Evolutionary conservation across 2,113 vertebrate genomes (phyloP).

Genomic region (Anguilla rostrata): DNA sequence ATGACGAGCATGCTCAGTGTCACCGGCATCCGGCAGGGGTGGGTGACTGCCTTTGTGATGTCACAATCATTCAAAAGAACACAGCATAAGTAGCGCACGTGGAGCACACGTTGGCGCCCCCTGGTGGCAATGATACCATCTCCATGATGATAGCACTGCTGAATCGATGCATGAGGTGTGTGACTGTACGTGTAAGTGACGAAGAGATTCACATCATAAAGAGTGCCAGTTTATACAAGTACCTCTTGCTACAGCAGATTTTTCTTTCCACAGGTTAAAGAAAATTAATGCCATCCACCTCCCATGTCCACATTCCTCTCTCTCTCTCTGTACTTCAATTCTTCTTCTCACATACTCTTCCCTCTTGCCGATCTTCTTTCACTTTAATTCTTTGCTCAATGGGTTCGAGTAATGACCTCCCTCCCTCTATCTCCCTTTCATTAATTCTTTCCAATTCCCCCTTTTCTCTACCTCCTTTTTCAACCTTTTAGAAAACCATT

Average conservation of each 20-base stretch:
- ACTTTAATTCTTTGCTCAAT: not conserved
- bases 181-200: conserved; percentile 3
- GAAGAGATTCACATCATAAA: not conserved
- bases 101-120: not conserved
- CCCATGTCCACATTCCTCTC: not conserved
- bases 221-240: not conserved
- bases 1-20: not conserved
- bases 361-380: not conserved
- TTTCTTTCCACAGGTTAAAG: not conserved
- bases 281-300: not conserved
- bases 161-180: not conserved
- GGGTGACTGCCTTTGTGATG: not conserved
- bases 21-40: not conserved
- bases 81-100: not conserved
- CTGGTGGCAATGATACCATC: not conserved
- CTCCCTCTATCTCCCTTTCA: not conserved
- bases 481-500: not conserved
- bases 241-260: not conserved
- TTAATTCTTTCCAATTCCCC: not conserved
- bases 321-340: not conserved
- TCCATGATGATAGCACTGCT: not conserved
- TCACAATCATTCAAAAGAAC: not conserved
- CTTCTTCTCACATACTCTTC: not conserved
- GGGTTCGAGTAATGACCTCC: too few relatives aligned
- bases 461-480: not conserved